phyloP scores from a whole-genome alignment of 1,140 invertebrate genomes.

The Platorchestia sp. region DNA sequence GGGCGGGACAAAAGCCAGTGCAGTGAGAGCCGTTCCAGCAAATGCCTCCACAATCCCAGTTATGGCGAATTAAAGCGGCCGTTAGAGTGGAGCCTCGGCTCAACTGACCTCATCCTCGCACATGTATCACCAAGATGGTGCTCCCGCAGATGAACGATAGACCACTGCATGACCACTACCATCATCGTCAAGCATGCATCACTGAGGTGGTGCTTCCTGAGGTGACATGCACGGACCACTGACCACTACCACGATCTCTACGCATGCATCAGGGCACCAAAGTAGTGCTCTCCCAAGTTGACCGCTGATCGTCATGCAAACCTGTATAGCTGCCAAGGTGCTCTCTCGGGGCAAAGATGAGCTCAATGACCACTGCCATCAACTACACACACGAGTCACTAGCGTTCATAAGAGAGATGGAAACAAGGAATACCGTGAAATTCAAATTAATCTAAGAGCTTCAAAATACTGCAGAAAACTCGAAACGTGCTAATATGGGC shows the following conservation, averaged over 20 bases:
- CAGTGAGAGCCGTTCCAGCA: slow-evolving; percentile 15
- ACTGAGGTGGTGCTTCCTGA: not conserved
- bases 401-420: too few species aligned
- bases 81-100: slow-evolving; percentile 12
- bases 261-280: not conserved
- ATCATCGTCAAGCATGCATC: not conserved
- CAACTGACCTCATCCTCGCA: slow-evolving; percentile 22
- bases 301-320: not conserved
- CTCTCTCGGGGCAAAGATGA: not conserved
- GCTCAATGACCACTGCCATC: not conserved
- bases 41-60: slow-evolving; percentile 54
- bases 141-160: not conserved
- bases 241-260: not conserved
- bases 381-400: not conserved
- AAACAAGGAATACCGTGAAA: too few species aligned
- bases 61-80: slow-evolving; percentile 52
- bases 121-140: slow-evolving; percentile 3
- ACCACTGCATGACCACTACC: not conserved
- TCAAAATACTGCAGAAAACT: not conserved
- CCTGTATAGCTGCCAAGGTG: not conserved
- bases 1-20: slow-evolving; percentile 15
- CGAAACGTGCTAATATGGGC: not conserved
- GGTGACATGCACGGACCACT: not conserved
- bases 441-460: too few species aligned
- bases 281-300: not conserved